These are phyloP conservation scores for Nesogale talazaci DNA, from an alignment of 2,113 vertebrate species.

Conservation along the genomic window DNA sequence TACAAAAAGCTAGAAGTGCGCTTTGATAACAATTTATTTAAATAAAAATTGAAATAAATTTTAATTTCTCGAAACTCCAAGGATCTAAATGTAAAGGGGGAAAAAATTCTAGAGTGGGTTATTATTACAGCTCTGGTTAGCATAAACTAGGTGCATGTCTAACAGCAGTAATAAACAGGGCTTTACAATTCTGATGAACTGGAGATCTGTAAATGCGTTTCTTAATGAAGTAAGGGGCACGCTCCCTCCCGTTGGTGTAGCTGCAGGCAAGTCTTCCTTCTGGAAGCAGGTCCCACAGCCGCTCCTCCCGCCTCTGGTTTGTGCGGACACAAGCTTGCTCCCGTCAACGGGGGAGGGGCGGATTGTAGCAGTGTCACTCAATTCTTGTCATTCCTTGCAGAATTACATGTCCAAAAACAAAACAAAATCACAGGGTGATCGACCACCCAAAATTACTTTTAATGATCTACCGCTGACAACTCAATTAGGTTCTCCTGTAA, in stretches of 20 bases:
- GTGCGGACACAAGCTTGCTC: too few species aligned
- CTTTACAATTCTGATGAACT: too few species aligned
- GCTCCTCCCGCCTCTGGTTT: too few species aligned
- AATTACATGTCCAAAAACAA: too few species aligned
- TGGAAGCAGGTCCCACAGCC: not conserved
- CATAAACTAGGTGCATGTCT: not conserved
- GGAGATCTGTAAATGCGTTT: not conserved
- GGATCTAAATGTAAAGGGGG: conserved; percentile 9
- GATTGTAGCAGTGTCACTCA: too few species aligned
- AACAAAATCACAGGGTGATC: too few species aligned
- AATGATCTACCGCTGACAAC: too few species aligned
- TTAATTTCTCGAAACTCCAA: conserved; percentile 45
- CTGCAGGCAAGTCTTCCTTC: not conserved
- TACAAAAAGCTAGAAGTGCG: conserved; percentile 44
- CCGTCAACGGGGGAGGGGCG: too few species aligned
- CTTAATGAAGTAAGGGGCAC: not conserved
- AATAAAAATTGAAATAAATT: conserved; percentile 35
- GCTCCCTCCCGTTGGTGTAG: not conserved
- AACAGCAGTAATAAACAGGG: not conserved
- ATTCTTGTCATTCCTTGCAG: too few species aligned
- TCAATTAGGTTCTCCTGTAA: not conserved
- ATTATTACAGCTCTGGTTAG: conserved; percentile 2
- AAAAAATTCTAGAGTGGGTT: not conserved
- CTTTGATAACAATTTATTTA: conserved; percentile 52
- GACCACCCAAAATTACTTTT: too few species aligned